phyloP scores from a whole-genome alignment of 2,888 invertebrate species.

The Cheilosia vulpina region DNA sequence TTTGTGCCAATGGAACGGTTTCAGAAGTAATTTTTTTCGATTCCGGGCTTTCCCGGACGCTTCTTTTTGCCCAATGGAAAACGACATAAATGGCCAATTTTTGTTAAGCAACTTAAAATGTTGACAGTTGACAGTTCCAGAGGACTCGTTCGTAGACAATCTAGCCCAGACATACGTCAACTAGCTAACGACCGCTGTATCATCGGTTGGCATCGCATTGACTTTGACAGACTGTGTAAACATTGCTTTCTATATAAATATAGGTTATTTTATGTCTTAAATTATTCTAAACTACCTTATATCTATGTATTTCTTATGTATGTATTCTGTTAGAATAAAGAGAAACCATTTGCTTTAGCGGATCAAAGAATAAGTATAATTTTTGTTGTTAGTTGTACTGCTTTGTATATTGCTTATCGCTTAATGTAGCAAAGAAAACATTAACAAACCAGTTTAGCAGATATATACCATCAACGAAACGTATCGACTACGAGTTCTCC shows the following conservation, averaged over 20 bases:
- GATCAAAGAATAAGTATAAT: not conserved
- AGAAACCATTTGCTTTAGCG: not conserved
- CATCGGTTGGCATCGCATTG: no score
- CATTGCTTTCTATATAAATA: not conserved
- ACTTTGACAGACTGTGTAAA: not conserved
- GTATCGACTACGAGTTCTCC: slow-evolving; percentile 9
- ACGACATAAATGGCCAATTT: no score
- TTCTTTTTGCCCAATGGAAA: no score
- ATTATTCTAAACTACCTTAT: no score
- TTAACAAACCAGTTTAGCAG: not conserved
- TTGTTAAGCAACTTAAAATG: no score
- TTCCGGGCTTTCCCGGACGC: no score
- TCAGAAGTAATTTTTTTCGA: no score
- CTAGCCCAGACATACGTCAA: no score
- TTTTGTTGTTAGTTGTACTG: not conserved
- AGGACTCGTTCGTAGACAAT: no score
- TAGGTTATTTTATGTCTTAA: not conserved
- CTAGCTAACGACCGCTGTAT: no score
- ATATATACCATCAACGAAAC: not conserved
- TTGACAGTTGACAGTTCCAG: no score
- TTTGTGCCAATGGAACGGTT: no score
- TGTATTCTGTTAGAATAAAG: not conserved
- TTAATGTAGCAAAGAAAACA: not conserved
- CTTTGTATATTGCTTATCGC: slow-evolving; percentile 8
- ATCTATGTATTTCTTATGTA: not conserved